Conservation (phyloP, 64 coral and sea anemone genomes). For the Pachyseris speciosa region DNA sequence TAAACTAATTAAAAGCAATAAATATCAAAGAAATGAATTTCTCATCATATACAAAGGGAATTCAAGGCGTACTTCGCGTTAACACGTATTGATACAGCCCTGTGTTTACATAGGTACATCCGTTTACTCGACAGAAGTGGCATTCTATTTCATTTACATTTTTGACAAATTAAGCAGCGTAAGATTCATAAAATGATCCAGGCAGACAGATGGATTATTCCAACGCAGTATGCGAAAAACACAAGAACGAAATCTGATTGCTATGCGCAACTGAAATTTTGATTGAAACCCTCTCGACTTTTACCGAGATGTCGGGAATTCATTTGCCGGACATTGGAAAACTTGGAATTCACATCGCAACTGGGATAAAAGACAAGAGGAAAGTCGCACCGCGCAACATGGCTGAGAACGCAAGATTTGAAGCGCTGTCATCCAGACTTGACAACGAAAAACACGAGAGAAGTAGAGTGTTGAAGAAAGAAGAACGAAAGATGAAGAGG, state of each 20-base stretch:
- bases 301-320: constrained; percentile 71
- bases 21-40: no score
- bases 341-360: constrained; percentile 83
- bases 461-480: constrained; percentile 40
- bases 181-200: neutral
- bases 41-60: no score
- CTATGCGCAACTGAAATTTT: neutral
- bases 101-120: neutral
- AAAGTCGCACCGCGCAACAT: constrained; percentile 73
- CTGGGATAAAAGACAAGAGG: constrained; percentile 82
- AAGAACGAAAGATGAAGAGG: constrained; percentile 46
- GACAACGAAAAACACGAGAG: constrained; percentile 73
- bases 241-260: no score
- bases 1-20: no score
- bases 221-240: neutral
- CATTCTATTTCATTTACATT: neutral
- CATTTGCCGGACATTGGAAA: constrained; percentile 87
- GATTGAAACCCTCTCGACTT: neutral
- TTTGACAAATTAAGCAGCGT: neutral
- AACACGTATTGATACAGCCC: neutral
- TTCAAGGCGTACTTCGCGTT: neutral
- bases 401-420: constrained; percentile 66
- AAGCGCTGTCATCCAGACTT: constrained; percentile 63
- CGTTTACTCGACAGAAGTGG: neutral
- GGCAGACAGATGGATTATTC: neutral